A percentile compares a stretch with the other conserved stretches of the same genome.
phyloP scores from a whole-genome alignment of 2,113 vertebrate species.

The Copsychus sechellarum region DNA sequence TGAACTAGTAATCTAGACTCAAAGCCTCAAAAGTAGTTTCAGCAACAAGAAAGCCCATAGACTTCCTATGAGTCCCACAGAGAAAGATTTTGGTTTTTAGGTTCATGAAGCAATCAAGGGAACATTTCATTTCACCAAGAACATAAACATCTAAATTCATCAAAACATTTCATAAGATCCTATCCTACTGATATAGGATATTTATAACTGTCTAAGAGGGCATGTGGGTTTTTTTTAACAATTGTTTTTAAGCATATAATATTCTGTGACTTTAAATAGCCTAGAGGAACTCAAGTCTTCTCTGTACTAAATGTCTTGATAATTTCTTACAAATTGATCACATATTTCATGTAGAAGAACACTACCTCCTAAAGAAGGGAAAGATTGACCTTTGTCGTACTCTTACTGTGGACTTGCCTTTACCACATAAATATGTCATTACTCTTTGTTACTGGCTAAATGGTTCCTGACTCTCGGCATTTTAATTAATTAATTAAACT shows the following conservation, averaged over 20 bases:
- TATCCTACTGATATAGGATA: background rate
- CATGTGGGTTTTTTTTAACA: background rate
- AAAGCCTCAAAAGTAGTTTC: background rate
- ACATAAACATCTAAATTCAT: background rate
- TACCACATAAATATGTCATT: background rate
- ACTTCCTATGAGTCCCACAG: background rate
- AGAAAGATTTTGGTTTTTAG: background rate
- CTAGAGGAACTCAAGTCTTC: background rate
- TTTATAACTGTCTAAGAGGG: background rate
- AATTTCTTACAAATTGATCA: background rate
- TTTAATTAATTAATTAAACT: background rate
- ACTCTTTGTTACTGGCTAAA: background rate
- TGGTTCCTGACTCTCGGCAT: background rate
- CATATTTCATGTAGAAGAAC: background rate
- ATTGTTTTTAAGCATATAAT: background rate
- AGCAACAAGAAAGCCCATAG: background rate
- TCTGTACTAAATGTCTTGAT: background rate
- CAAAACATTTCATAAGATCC: background rate
- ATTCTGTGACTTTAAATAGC: background rate
- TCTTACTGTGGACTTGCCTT: background rate
- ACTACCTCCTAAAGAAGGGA: background rate
- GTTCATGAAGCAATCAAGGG: background rate
- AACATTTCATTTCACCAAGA: background rate
- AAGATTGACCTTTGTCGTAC: background rate
- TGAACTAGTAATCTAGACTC: background rate